Base-by-base conservation (phyloP, 2,888 invertebrate genomes). In the Cephus pulcher region DNA sequence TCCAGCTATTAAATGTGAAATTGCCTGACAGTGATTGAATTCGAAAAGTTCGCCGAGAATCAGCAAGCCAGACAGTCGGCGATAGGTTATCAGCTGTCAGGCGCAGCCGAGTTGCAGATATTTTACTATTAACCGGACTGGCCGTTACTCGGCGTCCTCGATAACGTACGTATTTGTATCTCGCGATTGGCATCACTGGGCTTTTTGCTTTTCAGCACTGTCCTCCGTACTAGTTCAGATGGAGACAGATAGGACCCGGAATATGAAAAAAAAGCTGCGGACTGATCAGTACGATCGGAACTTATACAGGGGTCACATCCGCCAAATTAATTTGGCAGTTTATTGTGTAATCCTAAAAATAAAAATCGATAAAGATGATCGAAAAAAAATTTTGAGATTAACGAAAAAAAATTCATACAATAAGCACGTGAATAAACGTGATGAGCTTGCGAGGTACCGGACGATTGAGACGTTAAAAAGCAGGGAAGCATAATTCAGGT, bases 271-370 rank as follows among this genome's bases (percentile, higher is more conserved):
- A 56, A 56, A 1, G 2, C 23, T 23, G 1, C 9, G 0, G 56
- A 23, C 6, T 23, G 6, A 15, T 23, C 56, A 6, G 15, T 23
- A 23, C 56, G 23, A 56, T 23, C 56, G 56, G 23, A 56, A 56
- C 0, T 56, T 1, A 56, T 23, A 23, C 1, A 23, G 2, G 23
- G 23, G 1, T 23, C 40, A 0, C 2, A 4, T 15, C 9, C 6
- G 9, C 56, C 23, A 23, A 56, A 6, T 23, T 6, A 9, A 56
- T 23, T 56, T 9, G 33, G 69, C 74, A 78, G 68, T 78, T 78
- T 74, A 34, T 75, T n/a, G 69, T 77, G 78, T 78, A 76, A 80
- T 78, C 76, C 71, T 74, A 74, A 74, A 40, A 15, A 40, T 15
- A 12, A 40, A 15, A 15, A 23, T 15, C 9, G 40, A 6, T 6